Percentiles rank a stretch among this genome's conserved stretches.
These are phyloP conservation scores for Chinchilla lanigera DNA, from an alignment of 2,113 vertebrate species.

Conservation along the genomic window DNA sequence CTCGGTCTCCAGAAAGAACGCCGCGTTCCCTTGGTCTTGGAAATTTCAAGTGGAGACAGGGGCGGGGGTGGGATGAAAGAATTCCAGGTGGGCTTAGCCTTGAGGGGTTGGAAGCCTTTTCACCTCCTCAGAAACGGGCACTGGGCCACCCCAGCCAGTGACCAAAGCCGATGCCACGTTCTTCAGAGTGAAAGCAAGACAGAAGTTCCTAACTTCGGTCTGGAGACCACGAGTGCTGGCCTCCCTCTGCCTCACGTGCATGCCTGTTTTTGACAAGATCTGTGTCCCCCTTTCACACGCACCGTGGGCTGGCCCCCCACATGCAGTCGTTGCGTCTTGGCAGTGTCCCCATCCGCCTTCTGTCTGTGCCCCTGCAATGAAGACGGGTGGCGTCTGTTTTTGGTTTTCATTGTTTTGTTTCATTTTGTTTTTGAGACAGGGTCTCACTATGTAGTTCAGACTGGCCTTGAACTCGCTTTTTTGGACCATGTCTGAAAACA, in stretches of 20 bases:
- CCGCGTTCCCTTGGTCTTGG: not conserved
- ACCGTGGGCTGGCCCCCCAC: not conserved
- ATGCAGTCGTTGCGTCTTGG: not conserved
- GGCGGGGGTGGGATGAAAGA: not conserved
- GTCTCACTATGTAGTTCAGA: not conserved
- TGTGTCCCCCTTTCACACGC: accelerated
- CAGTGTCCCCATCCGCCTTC: not conserved
- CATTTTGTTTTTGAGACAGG: not conserved
- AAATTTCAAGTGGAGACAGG: conserved; percentile 6
- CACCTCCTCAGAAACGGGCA: not conserved
- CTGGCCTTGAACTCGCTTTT: not conserved
- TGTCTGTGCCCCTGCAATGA: not conserved
- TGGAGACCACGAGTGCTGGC: not conserved
- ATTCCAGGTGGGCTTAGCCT: not conserved
- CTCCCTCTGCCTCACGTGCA: not conserved
- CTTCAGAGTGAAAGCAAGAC: not conserved
- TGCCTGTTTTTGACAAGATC: not conserved
- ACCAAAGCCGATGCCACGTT: not conserved
- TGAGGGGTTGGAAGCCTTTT: not conserved
- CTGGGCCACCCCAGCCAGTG: not conserved
- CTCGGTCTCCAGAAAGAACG: conserved; percentile 20
- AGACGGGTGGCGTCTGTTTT: not conserved
- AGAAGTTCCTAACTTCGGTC: not conserved
- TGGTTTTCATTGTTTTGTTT: not conserved
- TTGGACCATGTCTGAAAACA: not conserved